Base-by-base conservation (phyloP, 2,888 invertebrate genomes). In the Ichneumoninae sp. region DNA sequence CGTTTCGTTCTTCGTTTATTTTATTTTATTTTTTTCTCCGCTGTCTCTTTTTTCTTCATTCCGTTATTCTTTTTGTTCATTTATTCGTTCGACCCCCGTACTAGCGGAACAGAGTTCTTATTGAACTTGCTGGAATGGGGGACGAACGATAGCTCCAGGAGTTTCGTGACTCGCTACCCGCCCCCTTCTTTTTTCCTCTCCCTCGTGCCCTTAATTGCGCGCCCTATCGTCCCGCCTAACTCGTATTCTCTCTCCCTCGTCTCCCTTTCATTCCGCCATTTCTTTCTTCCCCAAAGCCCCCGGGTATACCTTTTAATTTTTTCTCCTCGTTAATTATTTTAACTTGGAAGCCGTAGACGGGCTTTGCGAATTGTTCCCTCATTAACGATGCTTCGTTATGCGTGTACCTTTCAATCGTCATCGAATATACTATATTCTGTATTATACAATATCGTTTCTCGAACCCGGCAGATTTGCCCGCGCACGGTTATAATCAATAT, bases 261-360 rank as follows among this genome's bases (percentile, higher is more conserved):
- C 74, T 47, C 60, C 62, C 50, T 52, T 30, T 72, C 82, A 40
- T 44, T 66, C 65, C 57, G 13, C 71, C 66, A 33, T 81, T 81
- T 66, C 69, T 81, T 82, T 75, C 70, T 57, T 75, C 19, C 47
- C 33, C 65, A 13, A 36, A 69, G 78, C 70, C 75, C 74, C 78
- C 33, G 74, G 84, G 65, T 75, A 36, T 57, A 66, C 78, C 69
- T 75, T 84, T 82, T 70, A 69, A 82, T 82, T 84, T 84, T 78
- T 82, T 82, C 82, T 75, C 75, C 78, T 82, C 84, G 78, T 84
- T 84, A 84, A 84, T 84, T 84, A 79, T 84, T 84, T 82, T 54
- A 80, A 84, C 72, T 77, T 74, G 69, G 50, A 78, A 79, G 19
- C 69, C 69, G 69, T 74, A 65, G 78, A 50, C 69, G n/a, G 65